Evolutionary conservation across 2,888 invertebrate genomes (phyloP).

Genomic region (Sialis lutaria): DNA sequence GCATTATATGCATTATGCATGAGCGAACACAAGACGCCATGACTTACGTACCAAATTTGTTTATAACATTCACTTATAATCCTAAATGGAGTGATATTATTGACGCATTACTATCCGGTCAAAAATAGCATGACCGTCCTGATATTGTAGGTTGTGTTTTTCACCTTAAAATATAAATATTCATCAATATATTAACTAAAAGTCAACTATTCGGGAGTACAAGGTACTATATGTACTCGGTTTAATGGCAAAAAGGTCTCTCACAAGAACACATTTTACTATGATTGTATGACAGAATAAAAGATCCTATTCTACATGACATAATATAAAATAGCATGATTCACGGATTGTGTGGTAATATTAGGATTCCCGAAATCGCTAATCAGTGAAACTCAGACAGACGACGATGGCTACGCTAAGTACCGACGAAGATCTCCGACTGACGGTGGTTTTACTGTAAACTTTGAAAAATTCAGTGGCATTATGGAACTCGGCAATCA

Average conservation of each 20-base stretch:
- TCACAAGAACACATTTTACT: conserved; percentile 17
- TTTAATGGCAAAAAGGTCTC: conserved; percentile 19
- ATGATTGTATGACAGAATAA: conserved; percentile 17
- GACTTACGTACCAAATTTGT: conserved; percentile 16
- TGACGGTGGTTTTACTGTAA: too few species aligned
- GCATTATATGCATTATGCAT: conserved; percentile 14
- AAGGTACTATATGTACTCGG: conserved; percentile 11
- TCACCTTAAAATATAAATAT: conserved; percentile 11
- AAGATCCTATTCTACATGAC: conserved; percentile 10
- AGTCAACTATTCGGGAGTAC: conserved; percentile 12
- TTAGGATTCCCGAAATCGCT: too few species aligned
- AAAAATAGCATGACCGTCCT: too few species aligned
- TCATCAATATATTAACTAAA: conserved; percentile 12
- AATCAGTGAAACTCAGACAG: too few species aligned
- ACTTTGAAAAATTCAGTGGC: too few species aligned
- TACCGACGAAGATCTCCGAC: too few species aligned
- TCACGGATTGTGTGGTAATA: too few species aligned
- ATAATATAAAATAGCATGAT: conserved; percentile 14
- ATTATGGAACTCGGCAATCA: too few species aligned
- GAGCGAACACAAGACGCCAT: conserved; percentile 15
- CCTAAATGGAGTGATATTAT: too few species aligned
- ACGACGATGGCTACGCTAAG: too few species aligned
- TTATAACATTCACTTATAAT: conserved; percentile 9
- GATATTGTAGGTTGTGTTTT: conserved; percentile 13
- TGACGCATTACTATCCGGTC: too few species aligned